Conservation (phyloP, 1,140 invertebrate species). For the Lepidostoma basale region DNA sequence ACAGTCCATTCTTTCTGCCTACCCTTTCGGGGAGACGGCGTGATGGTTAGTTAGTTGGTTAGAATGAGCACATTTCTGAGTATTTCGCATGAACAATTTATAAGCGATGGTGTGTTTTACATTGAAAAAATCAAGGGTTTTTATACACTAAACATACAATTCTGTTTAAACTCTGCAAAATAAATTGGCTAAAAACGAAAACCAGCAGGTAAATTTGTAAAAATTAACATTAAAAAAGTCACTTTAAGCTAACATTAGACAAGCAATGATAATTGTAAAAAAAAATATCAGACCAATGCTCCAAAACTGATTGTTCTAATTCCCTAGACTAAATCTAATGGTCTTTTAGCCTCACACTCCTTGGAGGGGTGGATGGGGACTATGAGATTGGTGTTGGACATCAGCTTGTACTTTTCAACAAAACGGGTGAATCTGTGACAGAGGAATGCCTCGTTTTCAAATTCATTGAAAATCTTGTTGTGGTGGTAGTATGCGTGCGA, state of each 20-base stretch:
- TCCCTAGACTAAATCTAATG: conserved; percentile 67
- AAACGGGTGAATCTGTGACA: conserved; percentile 97
- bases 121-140: too few relatives aligned
- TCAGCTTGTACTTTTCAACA: conserved; percentile 97
- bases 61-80: too few relatives aligned
- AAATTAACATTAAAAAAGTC: too few relatives aligned
- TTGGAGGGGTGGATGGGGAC: conserved; percentile 78
- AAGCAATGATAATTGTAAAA: background rate
- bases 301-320: conserved; percentile 10
- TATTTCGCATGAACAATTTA: too few relatives aligned
- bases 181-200: too few relatives aligned
- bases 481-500: conserved; percentile 99
- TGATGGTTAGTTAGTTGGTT: too few relatives aligned
- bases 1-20: too few relatives aligned
- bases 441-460: conserved; percentile 94
- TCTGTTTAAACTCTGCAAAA: too few relatives aligned
- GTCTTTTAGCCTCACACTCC: conserved; percentile 69
- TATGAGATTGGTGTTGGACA: conserved; percentile 98
- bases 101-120: too few relatives aligned
- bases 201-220: too few relatives aligned
- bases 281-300: conserved; percentile 21
- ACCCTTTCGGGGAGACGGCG: too few relatives aligned
- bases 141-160: too few relatives aligned
- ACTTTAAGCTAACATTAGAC: background rate
- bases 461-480: conserved; percentile 94